Conservation (phyloP, 1,140 invertebrate genomes). For the Philotrypesis tridentata region DNA sequence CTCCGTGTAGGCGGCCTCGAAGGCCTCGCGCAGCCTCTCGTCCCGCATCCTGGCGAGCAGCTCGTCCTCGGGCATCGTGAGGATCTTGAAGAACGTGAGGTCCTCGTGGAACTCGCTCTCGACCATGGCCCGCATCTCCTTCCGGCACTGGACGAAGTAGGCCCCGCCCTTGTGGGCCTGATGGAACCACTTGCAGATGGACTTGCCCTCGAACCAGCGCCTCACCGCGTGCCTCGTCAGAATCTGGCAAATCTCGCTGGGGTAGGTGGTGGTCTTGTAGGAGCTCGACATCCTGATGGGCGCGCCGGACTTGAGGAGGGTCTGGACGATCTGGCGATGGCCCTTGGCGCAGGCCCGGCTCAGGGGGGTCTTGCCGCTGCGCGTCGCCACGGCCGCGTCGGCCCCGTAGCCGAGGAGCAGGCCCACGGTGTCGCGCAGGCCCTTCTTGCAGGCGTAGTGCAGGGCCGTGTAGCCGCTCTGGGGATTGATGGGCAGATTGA, state of each 20-base stretch:
- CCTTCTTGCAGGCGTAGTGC: too few species aligned
- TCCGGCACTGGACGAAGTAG: not conserved
- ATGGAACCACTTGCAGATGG: not conserved
- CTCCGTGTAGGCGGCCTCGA: not conserved
- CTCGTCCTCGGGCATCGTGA: not conserved
- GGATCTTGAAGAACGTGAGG: not conserved
- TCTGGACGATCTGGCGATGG: not conserved
- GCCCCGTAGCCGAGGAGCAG: too few species aligned
- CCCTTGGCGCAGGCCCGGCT: not conserved
- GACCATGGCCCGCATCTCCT: not conserved
- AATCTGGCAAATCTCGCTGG: too few species aligned
- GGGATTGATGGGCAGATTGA: rapidly evolving
- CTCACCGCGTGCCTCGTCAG: not conserved
- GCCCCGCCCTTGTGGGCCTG: not conserved
- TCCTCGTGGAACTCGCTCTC: not conserved
- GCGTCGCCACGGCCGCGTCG: too few species aligned
- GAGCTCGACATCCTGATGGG: too few species aligned
- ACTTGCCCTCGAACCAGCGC: not conserved
- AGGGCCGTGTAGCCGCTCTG: too few species aligned
- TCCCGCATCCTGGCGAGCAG: not conserved
- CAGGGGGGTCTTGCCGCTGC: not conserved
- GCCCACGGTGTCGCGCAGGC: too few species aligned
- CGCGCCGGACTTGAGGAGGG: not conserved
- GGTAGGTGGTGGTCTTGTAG: too few species aligned
- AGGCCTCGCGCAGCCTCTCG: not conserved